Percentiles rank a stretch among this genome's conserved stretches.
phyloP scores from a whole-genome alignment of 2,113 vertebrate species.

The Camelus dromedarius region DNA sequence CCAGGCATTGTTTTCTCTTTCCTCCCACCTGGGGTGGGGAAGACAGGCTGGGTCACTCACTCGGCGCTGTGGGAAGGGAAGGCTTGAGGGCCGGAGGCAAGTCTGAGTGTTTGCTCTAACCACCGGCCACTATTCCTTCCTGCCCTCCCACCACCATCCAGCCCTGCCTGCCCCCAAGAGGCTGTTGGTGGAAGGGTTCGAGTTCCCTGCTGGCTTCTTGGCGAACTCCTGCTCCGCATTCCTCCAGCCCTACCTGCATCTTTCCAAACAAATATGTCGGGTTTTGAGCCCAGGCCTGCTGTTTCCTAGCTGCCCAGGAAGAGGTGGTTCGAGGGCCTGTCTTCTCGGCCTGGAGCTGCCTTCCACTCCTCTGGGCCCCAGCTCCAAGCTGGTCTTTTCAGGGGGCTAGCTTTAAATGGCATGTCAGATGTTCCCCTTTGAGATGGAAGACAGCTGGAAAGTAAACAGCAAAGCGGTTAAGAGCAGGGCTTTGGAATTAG shows the following conservation, averaged over 20 bases:
- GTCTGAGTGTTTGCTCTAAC: background rate
- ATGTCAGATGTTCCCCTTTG: background rate
- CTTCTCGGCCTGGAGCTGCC: background rate
- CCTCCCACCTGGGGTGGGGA: background rate
- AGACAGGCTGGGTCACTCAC: background rate
- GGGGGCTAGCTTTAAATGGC: background rate
- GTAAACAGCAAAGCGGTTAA: background rate
- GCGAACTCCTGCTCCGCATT: background rate
- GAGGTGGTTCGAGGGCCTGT: background rate
- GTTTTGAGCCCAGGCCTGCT: background rate
- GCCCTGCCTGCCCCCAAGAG: background rate
- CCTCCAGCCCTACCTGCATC: background rate
- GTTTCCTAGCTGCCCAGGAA: background rate
- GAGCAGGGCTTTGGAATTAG: background rate
- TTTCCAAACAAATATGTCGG: background rate
- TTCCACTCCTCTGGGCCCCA: background rate
- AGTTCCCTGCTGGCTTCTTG: constrained; percentile 25
- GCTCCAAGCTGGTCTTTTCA: background rate
- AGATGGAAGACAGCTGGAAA: background rate
- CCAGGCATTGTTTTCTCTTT: background rate
- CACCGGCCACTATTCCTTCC: background rate
- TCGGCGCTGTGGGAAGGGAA: background rate
- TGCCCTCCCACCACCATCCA: background rate
- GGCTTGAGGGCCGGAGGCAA: background rate
- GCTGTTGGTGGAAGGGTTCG: background rate